phyloP scores from a whole-genome alignment of 2,113 vertebrate genomes.

The Saguinus imperator region DNA sequence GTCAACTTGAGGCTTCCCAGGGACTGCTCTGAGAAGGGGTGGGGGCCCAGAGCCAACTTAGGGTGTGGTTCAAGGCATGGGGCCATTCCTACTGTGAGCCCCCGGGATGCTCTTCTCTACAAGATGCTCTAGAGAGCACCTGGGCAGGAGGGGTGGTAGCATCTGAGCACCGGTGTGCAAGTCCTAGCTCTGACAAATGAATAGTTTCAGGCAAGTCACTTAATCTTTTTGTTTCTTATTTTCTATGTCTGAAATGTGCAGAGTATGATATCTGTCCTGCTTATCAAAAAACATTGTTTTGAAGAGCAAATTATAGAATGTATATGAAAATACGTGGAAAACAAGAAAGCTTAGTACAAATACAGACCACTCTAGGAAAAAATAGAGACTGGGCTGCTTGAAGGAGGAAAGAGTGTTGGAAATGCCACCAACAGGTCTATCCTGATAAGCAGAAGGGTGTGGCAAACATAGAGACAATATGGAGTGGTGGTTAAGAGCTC shows the following conservation, averaged over 20 bases:
- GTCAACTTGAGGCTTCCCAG: neutral
- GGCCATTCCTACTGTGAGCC: too few species aligned
- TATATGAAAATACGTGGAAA: neutral
- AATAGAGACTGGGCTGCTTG: neutral
- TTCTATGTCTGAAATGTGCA: neutral
- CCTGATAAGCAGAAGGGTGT: neutral
- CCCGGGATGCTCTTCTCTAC: neutral
- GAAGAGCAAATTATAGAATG: neutral
- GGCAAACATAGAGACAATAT: neutral
- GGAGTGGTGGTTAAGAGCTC: neutral
- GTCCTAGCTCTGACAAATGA: neutral
- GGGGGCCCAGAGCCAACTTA: neutral
- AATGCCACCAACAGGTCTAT: neutral
- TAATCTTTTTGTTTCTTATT: neutral
- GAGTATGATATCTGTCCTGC: neutral
- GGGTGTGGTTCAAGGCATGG: neutral
- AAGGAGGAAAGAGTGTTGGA: neutral
- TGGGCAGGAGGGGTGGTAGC: neutral
- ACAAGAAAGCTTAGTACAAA: neutral
- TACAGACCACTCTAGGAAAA: neutral
- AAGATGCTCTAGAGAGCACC: neutral
- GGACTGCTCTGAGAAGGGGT: neutral
- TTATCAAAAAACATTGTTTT: neutral
- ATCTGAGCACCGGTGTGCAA: accelerated
- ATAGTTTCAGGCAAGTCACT: neutral